Evolutionary conservation across 2,113 vertebrate species (phyloP), one percentile per base, ranked within the genome.

Genomic region (Onychostruthus taczanowskii): DNA sequence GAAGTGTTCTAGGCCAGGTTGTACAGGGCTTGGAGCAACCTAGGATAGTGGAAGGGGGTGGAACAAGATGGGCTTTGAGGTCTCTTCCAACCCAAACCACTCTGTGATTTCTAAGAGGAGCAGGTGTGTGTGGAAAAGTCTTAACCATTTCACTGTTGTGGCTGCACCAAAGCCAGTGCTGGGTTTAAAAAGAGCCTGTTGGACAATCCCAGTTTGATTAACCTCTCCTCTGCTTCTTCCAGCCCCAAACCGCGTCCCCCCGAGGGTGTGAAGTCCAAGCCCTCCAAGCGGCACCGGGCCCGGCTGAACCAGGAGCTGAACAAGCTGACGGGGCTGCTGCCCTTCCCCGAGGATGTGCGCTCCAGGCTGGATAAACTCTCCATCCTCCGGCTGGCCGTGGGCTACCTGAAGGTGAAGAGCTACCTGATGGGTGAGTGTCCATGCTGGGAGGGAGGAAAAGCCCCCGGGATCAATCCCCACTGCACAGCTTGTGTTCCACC

Each of bases 401-500:
- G 98, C 3, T 99, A 98, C 97, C 97, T 99, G 91, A 98, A 98
- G 95, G 97, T 98, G 73, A 99, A 99, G 95, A 98, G 97, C 94
- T 98, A 98, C 97, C 98, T 99, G 87, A 95, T 76, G 43, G 98
- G 98, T 98, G 85, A 98, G 98, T 84, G 35, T 39, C 58, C 0
- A 0, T 35, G 16, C 44, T 59, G 52, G 2, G 11, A 69, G 21
- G 7, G 12, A 9, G 46, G 13, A 24, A 31, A n/a, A 82, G 56
- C 26, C 58, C 35, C 41, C 62, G 55, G 31, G 23, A 37, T 67
- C 59, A 10, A 13, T 67, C 12, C 43, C 28, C 11, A 2, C 33
- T 13, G 19, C 18, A 3, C 16, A 27, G 16, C 24, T 63, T 1
- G 0, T 6, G 6, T 46, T 56, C 33, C 26, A 28, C 16, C 43